Evolutionary conservation across 2,888 invertebrate genomes (phyloP).

Genomic region (Bunonema sp.): DNA sequence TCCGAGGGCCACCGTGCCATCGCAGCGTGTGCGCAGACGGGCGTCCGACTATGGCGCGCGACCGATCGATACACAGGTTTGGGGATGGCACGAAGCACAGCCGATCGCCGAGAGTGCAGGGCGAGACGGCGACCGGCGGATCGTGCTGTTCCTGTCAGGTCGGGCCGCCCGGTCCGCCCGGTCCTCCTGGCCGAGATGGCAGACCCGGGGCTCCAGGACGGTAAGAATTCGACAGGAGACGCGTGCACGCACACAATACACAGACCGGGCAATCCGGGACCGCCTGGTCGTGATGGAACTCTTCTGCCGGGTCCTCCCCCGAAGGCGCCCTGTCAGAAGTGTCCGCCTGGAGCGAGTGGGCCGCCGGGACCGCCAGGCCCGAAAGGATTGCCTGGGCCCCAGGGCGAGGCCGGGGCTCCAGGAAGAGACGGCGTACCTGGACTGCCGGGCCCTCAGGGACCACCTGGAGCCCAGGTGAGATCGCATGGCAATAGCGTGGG

Average conservation of each 20-base stretch:
- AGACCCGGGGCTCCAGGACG: conserved; percentile 23
- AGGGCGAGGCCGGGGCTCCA: conserved; percentile 30
- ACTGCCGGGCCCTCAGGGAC: conserved; percentile 29
- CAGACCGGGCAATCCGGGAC: conserved; percentile 35
- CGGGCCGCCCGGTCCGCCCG: conserved; percentile 31
- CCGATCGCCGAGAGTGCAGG: no score
- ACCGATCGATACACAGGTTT: background rate
- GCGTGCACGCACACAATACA: background rate
- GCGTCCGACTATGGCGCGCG: background rate
- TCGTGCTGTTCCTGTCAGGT: conserved; percentile 40
- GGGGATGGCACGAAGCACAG: background rate
- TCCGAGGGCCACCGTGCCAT: conserved; percentile 13
- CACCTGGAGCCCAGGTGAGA: conserved; percentile 13
- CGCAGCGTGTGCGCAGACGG: conserved; percentile 9
- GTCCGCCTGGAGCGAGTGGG: conserved; percentile 12
- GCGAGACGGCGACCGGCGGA: conserved; percentile 19
- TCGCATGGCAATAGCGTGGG: conserved; percentile 13
- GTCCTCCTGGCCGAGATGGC: conserved; percentile 26
- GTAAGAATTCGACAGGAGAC: conserved; percentile 3
- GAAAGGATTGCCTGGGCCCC: conserved; percentile 14
- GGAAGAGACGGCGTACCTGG: conserved; percentile 19
- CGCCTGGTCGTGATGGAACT: conserved; percentile 28
- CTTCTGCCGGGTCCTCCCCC: conserved; percentile 43
- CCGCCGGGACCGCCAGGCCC: conserved; percentile 40
- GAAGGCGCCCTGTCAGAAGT: conserved; percentile 43